Percentiles rank a stretch among this genome's conserved stretches.
Conservation (phyloP, 2,113 vertebrate genomes). For the Oncorhynchus keta region DNA sequence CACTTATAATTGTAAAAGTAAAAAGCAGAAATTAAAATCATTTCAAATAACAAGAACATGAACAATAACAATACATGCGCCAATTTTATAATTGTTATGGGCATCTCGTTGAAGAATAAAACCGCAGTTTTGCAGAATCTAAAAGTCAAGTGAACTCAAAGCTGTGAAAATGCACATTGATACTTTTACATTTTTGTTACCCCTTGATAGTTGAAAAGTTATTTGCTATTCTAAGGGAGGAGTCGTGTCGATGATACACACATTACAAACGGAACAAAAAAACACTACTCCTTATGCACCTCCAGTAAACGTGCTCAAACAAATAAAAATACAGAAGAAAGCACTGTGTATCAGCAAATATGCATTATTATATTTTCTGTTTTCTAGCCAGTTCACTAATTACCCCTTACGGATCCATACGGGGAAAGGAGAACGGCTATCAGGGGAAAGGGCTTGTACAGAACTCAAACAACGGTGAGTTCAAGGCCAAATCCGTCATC, state of each 20-base stretch:
- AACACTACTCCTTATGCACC: constrained; percentile 5
- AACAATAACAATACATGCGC: constrained; percentile 21
- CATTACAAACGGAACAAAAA: constrained; percentile 16
- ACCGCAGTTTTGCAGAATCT: constrained; percentile 41
- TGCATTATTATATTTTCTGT: constrained; percentile 43
- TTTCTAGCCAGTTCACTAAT: constrained; percentile 22
- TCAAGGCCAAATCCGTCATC: background rate
- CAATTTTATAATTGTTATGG: constrained; percentile 16
- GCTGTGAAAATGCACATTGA: constrained; percentile 27
- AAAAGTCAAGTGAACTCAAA: constrained; percentile 27
- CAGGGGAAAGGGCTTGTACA: constrained; percentile 10
- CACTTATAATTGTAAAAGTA: constrained; percentile 45
- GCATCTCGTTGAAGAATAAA: constrained; percentile 11
- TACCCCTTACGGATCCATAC: constrained; percentile 10
- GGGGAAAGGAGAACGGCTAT: background rate
- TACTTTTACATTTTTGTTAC: constrained; percentile 14
- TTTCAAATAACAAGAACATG: constrained; percentile 37
- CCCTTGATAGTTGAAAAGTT: background rate
- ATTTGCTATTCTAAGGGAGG: background rate
- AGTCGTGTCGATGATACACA: constrained; percentile 16
- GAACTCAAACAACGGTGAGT: constrained; percentile 8
- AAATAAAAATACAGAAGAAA: constrained; percentile 29
- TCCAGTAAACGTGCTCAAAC: constrained; percentile 28
- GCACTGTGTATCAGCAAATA: constrained; percentile 42
- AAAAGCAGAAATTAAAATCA: constrained; percentile 44